Evolutionary conservation across 2,113 vertebrate genomes (phyloP).

Genomic region (Heterotis niloticus): DNA sequence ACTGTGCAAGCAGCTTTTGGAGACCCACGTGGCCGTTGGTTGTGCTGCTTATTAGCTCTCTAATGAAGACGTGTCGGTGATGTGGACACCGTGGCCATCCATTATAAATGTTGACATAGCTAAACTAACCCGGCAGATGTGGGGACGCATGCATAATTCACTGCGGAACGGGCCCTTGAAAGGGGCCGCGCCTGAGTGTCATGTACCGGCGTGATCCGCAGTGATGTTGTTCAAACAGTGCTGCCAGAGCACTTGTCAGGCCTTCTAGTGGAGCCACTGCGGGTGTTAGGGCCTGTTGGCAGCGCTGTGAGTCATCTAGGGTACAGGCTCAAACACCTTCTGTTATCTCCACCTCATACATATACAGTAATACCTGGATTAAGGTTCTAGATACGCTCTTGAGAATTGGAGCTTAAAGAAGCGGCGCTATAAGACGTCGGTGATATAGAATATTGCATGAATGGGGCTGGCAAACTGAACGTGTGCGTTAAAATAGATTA

Average conservation of each 20-base stretch:
- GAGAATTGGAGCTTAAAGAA: too few relatives aligned
- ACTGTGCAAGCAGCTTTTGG: too few relatives aligned
- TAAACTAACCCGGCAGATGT: slow-evolving; percentile 40
- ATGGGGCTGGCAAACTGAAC: too few relatives aligned
- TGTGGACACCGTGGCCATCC: slow-evolving; percentile 34
- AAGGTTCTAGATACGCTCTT: too few relatives aligned
- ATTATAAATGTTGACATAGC: slow-evolving; percentile 48
- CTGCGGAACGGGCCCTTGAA: slow-evolving; percentile 31
- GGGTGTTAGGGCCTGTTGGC: slow-evolving; percentile 34
- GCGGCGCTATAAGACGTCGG: too few relatives aligned
- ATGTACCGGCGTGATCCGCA: slow-evolving; percentile 22
- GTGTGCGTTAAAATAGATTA: too few relatives aligned
- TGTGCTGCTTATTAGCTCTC: slow-evolving; percentile 15
- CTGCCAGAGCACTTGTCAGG: slow-evolving; percentile 34
- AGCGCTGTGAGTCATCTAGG: slow-evolving; percentile 22
- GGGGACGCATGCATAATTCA: slow-evolving; percentile 42
- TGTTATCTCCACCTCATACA: neutral
- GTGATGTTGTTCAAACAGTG: slow-evolving; percentile 26
- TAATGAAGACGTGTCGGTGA: slow-evolving; percentile 41
- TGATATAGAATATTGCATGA: too few relatives aligned
- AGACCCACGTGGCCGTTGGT: too few relatives aligned
- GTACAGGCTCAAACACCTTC: neutral
- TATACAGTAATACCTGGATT: too few relatives aligned
- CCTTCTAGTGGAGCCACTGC: slow-evolving; percentile 11
- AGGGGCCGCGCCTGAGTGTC: slow-evolving; percentile 14